These are phyloP conservation scores for Panagrolaimus sp. DNA, from an alignment of 1,140 invertebrate species.

Conservation along the genomic window DNA sequence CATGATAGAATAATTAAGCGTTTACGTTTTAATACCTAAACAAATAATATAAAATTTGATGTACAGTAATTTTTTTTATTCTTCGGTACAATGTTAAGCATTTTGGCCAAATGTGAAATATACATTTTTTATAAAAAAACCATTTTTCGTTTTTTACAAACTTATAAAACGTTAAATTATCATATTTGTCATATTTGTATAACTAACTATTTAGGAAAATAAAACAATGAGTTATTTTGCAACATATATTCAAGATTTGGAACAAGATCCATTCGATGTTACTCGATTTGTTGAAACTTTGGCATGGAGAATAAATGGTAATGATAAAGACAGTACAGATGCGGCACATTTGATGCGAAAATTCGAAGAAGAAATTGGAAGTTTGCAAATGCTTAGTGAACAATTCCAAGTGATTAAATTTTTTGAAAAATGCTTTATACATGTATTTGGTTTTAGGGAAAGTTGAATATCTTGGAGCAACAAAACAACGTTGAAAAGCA, in stretches of 20 bases:
- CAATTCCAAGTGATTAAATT: slow-evolving; percentile 44
- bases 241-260: slow-evolving; percentile 57
- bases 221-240: slow-evolving; percentile 48
- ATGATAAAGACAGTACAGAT: slow-evolving; percentile 51
- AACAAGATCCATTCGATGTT: slow-evolving; percentile 83
- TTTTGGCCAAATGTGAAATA: no score
- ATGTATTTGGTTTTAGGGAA: background rate
- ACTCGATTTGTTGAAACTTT: slow-evolving; percentile 93
- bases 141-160: no score
- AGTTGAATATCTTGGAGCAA: slow-evolving; percentile 8
- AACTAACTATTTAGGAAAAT: no score
- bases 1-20: no score
- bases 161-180: no score
- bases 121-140: no score
- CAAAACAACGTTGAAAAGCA: slow-evolving; percentile 16
- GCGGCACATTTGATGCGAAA: slow-evolving; percentile 49
- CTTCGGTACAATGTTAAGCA: no score
- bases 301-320: slow-evolving; percentile 78
- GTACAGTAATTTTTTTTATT: no score
- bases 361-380: slow-evolving; percentile 59
- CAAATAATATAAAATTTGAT: no score
- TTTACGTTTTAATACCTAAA: no score
- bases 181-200: no score
- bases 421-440: background rate
- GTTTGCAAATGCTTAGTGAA: slow-evolving; percentile 51